Evolutionary conservation across 2,888 invertebrate species (phyloP), one percentile per base, ranked within the genome.

Genomic region (Andricus quercusramuli): DNA sequence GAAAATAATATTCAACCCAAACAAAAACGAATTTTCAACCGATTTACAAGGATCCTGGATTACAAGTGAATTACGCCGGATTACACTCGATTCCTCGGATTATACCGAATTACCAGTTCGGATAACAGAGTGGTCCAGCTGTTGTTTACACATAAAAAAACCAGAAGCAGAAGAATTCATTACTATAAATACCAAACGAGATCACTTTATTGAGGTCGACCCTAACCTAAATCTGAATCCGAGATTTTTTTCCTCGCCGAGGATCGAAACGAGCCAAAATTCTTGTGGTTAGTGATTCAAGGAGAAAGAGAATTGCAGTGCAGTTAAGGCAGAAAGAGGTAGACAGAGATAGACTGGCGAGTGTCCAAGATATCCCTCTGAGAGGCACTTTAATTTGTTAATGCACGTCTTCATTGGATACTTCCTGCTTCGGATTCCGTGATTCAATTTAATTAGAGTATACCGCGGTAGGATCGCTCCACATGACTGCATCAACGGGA

Each of bases 361-460:
- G 85, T 86, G 86, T 89, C 89, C 90, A 90, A 88, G 86, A 84
- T 85, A 81, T 82, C 82, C 86, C 86, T 85, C 87, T 87, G 87
- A 87, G 86, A 85, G 86, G 85, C 88, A 87, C 87, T 89, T 90
- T 89, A 90, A 90, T 90, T 90, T 89, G 89, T 90, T 90, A 90
- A 90, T 89, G 88, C 86, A 88, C 84, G 87, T 90, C 90, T 90
- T 90, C 89, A 90, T 90, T 89, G 90, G 87, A 82, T 89, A 90
- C 90, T 90, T 90, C 90, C 90, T 90, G 89, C 85, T 85, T 84
- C 83, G 85, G 85, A 89, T 90, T 90, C 88, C 89, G 88, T 89
- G 89, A 90, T 90, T 90, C 88, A 89, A 90, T 90, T 90, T 90
- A 90, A 90, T 90, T 90, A 90, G 86, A 87, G 87, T 85, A 25